Conservation (phyloP, 2,113 vertebrate species). For the Leucoraja erinaceus region DNA sequence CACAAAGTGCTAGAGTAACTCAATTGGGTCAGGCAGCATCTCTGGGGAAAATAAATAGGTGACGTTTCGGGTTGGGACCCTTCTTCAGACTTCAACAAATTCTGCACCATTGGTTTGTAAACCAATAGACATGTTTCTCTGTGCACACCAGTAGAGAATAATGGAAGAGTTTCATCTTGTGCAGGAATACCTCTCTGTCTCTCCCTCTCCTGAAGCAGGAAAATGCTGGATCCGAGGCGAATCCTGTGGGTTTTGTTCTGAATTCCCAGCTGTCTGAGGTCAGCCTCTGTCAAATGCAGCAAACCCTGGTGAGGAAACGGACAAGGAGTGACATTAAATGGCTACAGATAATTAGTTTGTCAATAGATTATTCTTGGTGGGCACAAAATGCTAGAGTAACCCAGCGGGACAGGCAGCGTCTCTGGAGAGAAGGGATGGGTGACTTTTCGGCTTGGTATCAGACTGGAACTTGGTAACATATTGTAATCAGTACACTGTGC, state of each 20-base stretch:
- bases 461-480: not conserved
- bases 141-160: not conserved
- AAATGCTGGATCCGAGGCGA: constrained; percentile 61
- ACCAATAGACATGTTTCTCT: not conserved
- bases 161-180: not conserved
- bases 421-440: too few species aligned
- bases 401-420: too few species aligned
- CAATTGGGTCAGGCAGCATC: too few species aligned
- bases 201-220: constrained; percentile 59
- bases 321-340: constrained; percentile 11
- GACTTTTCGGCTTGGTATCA: too few species aligned
- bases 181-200: constrained; percentile 54
- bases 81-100: not conserved
- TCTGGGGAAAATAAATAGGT: too few species aligned
- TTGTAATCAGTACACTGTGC: not conserved
- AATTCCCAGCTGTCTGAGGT: constrained; percentile 61
- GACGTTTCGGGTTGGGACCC: too few species aligned
- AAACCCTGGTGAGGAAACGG: constrained; percentile 57
- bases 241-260: constrained; percentile 59
- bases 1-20: too few species aligned
- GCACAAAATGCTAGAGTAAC: too few species aligned
- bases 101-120: not conserved
- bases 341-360: too few species aligned
- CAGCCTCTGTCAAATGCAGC: constrained; percentile 58
- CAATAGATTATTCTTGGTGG: not conserved